Percentiles rank a stretch among this genome's conserved stretches.
These are phyloP conservation scores for Ia io DNA, from an alignment of 2,113 vertebrate species.

Conservation along the genomic window DNA sequence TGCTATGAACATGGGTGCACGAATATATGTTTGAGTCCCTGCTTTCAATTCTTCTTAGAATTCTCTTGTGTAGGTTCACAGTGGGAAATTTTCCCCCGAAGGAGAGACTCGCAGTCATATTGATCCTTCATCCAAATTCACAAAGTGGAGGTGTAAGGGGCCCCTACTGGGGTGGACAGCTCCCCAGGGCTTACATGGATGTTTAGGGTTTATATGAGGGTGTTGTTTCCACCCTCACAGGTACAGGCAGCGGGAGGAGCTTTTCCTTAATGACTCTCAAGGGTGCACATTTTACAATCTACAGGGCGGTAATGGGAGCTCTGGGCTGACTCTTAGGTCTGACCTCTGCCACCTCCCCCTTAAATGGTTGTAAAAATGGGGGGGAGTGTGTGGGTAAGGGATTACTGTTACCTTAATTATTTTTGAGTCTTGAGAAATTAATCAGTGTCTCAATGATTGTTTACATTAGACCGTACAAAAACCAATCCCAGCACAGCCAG, in stretches of 20 bases:
- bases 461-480: constrained; percentile 7
- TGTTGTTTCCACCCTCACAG: not conserved
- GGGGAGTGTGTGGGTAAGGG: constrained; percentile 9
- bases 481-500: not conserved
- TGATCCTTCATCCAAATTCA: not conserved
- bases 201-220: not conserved
- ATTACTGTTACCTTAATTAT: constrained; percentile 59
- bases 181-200: not conserved
- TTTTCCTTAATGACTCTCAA: not conserved
- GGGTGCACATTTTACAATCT: not conserved
- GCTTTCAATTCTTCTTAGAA: not conserved
- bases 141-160: not conserved
- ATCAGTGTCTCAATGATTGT: constrained; percentile 63
- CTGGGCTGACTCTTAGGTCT: not conserved
- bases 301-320: not conserved
- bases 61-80: not conserved
- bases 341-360: not conserved
- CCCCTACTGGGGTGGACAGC: not conserved
- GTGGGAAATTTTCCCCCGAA: not conserved
- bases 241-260: not conserved
- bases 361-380: constrained; percentile 22
- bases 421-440: constrained; percentile 65
- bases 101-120: not conserved
- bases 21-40: not conserved
- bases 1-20: not conserved